Evolutionary conservation across 1,140 invertebrate species (phyloP).

Genomic region (Centruroides sculpturatus): DNA sequence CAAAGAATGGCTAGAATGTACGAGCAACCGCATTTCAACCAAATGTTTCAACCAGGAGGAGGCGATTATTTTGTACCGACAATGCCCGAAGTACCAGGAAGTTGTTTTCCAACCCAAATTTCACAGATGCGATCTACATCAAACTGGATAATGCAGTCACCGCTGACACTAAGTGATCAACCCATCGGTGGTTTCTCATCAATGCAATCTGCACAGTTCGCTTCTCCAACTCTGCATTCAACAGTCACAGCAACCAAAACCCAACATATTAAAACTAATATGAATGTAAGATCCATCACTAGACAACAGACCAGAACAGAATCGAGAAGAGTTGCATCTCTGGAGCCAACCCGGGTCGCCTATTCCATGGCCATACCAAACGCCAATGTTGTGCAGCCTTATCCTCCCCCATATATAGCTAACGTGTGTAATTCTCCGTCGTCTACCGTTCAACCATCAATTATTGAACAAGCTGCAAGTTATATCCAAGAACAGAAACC

Average conservation of each 20-base stretch:
- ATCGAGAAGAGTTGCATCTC: slow-evolving; percentile 9
- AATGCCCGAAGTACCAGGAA: slow-evolving; percentile 62
- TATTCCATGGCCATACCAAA: slow-evolving; percentile 18
- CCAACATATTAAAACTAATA: slow-evolving; percentile 50
- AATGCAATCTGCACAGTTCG: slow-evolving; percentile 40
- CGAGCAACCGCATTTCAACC: too few relatives aligned
- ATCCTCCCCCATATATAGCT: slow-evolving; percentile 56
- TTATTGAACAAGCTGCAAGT: slow-evolving; percentile 33
- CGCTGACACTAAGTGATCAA: too few relatives aligned
- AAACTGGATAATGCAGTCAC: slow-evolving; percentile 66
- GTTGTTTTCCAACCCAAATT: slow-evolving; percentile 72
- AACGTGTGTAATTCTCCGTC: slow-evolving; percentile 35
- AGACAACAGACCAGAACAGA: slow-evolving; percentile 29
- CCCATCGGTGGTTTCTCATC: slow-evolving; percentile 40
- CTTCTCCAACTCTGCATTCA: slow-evolving; percentile 35
- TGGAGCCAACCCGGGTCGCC: slow-evolving; percentile 36
- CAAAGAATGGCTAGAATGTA: too few relatives aligned
- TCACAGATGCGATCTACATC: slow-evolving; percentile 70
- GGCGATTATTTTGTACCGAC: slow-evolving; percentile 84
- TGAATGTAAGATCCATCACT: slow-evolving; percentile 69
- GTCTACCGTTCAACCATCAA: slow-evolving; percentile 45
- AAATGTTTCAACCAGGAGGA: slow-evolving; percentile 57
- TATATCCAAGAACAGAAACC: slow-evolving; percentile 83
- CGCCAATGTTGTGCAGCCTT: slow-evolving; percentile 37
- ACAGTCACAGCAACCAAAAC: slow-evolving; percentile 40